These are phyloP conservation scores for Argentina silus DNA, from an alignment of 2,797 vertebrate species.

Conservation along the genomic window DNA sequence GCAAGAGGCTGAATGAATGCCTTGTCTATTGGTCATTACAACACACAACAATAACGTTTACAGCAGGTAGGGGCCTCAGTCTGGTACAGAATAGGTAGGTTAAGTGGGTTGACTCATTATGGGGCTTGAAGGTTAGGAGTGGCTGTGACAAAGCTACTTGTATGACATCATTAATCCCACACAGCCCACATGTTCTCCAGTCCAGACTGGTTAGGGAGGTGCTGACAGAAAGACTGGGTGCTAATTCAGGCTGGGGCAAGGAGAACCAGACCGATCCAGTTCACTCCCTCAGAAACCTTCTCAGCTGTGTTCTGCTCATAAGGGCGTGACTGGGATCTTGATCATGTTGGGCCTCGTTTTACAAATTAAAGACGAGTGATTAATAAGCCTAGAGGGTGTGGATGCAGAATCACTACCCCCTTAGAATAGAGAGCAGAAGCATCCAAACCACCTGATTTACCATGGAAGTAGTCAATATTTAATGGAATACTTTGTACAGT, in stretches of 20 bases:
- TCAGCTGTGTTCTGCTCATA: slow-evolving; percentile 16
- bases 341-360: not conserved
- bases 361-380: not conserved
- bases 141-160: slow-evolving; percentile 55
- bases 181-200: slow-evolving; percentile 56
- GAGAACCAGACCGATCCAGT: slow-evolving; percentile 59
- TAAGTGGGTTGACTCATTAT: slow-evolving; percentile 61
- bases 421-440: too few species aligned
- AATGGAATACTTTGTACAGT: too few species aligned
- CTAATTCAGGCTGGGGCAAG: slow-evolving; percentile 57
- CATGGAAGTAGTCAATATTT: too few species aligned
- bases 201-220: slow-evolving; percentile 60
- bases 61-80: slow-evolving; percentile 33
- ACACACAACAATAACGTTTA: slow-evolving; percentile 73
- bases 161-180: slow-evolving; percentile 67
- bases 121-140: slow-evolving; percentile 60
- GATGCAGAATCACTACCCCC: too few species aligned
- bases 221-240: slow-evolving; percentile 40
- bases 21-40: too few species aligned
- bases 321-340: slow-evolving; percentile 41
- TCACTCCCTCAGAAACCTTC: slow-evolving; percentile 42
- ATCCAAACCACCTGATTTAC: too few species aligned
- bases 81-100: slow-evolving; percentile 54
- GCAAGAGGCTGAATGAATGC: too few species aligned
- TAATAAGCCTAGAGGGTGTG: slow-evolving; percentile 1